Evolutionary conservation across 2,888 invertebrate species (phyloP), one percentile per base, ranked within the genome.

Genomic region (Cylindroiulus punctatus): DNA sequence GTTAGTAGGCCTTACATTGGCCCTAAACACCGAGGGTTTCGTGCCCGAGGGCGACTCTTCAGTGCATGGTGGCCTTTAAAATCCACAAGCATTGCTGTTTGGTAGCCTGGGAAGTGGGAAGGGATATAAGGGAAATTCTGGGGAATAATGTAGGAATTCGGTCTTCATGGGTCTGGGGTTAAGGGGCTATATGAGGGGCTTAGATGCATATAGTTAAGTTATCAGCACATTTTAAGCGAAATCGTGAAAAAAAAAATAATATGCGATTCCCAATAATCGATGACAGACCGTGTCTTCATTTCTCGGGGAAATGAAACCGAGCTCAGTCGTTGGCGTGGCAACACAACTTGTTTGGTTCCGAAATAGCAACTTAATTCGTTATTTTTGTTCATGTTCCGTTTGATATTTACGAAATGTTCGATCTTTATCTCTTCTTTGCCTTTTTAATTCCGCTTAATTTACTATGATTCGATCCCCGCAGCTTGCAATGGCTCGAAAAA

Each of bases 41-140:
- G 83, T 83, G 83, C 83, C 83, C 83, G 44, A 40, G 83, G 83
- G 83, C 83, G 10, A 42, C 83, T 44, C 83, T 83, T 44, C 83
- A 83, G 30, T 76, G 76, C 76, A 76, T 83, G 44, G 83, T 83
- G 83, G 83, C 83, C 83, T 44, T 83, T 76, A 76, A 76, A 76
- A 30, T 30, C 76, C 76, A 76, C 76, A 76, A 76, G 76, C 76
- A 76, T 76, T 76, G 76, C 76, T 76, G 76, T 76, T 76, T 30
- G 76, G 76, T 76, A 76, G 76, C 76, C 76, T 76, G 76, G 76
- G 14, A 76, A 76, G 26, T 30, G 26, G 76, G 76, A 30, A 30
- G 76, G 76, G 76, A 76, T 76, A 76, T 76, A 76, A 30, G 76
- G 76, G 57, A 44, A 44, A 8, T 44, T 44, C 44, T 8, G 1